These are phyloP conservation scores for Caloenas nicobarica DNA, from an alignment of 2,113 vertebrate genomes.

Conservation along the genomic window DNA sequence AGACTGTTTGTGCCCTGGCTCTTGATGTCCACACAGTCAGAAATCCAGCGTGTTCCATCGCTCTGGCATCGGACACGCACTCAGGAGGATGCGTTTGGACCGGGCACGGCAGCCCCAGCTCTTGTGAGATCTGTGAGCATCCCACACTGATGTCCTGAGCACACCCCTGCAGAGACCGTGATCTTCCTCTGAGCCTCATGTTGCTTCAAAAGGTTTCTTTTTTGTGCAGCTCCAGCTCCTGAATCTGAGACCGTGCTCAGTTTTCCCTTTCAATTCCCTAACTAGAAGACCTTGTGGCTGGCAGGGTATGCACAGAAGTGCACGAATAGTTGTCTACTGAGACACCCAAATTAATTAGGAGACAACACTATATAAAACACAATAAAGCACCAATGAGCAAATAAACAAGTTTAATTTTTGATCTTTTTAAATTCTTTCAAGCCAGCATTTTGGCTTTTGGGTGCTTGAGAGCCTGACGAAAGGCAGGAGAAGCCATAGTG, in stretches of 20 bases:
- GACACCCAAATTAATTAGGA: not conserved
- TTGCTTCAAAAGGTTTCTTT: not conserved
- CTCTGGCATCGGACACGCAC: not conserved
- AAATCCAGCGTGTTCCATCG: rapidly evolving
- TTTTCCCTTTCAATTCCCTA: not conserved
- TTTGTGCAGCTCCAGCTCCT: not conserved
- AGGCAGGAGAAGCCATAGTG: not conserved
- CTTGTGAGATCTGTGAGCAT: rapidly evolving
- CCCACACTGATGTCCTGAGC: not conserved
- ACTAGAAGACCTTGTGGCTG: not conserved
- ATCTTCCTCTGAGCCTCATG: not conserved
- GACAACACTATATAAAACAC: not conserved
- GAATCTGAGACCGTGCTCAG: not conserved
- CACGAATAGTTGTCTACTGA: not conserved
- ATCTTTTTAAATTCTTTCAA: not conserved
- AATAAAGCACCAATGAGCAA: not conserved
- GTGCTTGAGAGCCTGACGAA: not conserved
- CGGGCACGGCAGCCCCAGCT: not conserved
- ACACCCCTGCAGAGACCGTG: not conserved
- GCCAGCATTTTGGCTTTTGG: not conserved
- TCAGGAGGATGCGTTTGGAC: not conserved
- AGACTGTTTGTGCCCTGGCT: not conserved
- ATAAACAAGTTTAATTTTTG: not conserved
- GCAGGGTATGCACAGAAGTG: not conserved
- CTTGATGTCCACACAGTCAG: not conserved